Conservation (phyloP, 1,140 invertebrate species). For the Pseudomyrmex gracilis region DNA sequence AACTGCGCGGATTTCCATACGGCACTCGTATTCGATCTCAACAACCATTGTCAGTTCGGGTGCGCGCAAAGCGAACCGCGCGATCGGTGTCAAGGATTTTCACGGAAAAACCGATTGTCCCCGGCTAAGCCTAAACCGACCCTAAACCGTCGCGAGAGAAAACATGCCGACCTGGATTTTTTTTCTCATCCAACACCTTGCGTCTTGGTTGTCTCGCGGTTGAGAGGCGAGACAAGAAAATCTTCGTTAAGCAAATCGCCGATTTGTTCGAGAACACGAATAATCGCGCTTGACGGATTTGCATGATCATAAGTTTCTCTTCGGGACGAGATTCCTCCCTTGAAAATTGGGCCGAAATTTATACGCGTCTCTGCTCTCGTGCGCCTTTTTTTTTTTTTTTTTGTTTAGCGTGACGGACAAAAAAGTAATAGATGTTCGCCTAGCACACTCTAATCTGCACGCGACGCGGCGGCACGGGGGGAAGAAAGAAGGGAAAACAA, state of each 20-base stretch:
- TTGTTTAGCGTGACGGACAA: constrained; percentile 39
- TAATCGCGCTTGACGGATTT: constrained; percentile 31
- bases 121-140: constrained; percentile 13
- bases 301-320: constrained; percentile 44
- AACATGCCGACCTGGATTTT: constrained; percentile 20
- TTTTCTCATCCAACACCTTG: background rate
- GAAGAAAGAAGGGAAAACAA: background rate
- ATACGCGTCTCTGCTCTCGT: constrained; percentile 46
- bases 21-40: constrained; percentile 28
- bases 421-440: constrained; percentile 17
- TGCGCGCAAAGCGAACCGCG: background rate
- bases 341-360: constrained; percentile 52
- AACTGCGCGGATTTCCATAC: constrained; percentile 65
- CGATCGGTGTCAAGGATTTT: constrained; percentile 46
- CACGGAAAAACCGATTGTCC: constrained; percentile 43
- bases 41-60: constrained; percentile 49
- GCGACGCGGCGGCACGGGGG: background rate
- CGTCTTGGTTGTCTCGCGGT: constrained; percentile 22
- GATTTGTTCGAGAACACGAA: constrained; percentile 49
- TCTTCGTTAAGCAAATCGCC: constrained; percentile 26
- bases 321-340: background rate
- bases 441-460: constrained; percentile 38
- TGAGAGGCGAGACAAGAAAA: constrained; percentile 26
- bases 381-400: constrained; percentile 23
- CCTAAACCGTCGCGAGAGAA: background rate